Conservation (phyloP, 2,113 vertebrate species). For the Phasianus colchicus region DNA sequence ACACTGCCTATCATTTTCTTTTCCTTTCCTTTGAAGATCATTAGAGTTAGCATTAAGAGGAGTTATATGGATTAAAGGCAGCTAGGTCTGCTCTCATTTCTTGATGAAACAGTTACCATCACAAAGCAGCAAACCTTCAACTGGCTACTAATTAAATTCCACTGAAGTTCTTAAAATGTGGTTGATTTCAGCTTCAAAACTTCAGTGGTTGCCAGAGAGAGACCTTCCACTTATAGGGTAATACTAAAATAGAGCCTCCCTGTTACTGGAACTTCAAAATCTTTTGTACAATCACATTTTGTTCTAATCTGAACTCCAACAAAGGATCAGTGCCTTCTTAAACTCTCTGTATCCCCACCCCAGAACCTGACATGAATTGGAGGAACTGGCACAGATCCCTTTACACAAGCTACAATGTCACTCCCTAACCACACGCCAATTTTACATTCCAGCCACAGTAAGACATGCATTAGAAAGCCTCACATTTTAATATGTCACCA, state of each 20-base stretch:
- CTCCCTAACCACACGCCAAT: background rate
- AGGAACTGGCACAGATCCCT: background rate
- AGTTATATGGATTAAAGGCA: conserved; percentile 56
- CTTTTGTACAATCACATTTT: background rate
- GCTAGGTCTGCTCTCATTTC: background rate
- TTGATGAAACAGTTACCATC: conserved; percentile 47
- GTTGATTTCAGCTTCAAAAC: conserved; percentile 50
- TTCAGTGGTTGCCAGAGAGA: conserved; percentile 16
- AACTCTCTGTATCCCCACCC: background rate
- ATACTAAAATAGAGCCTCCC: background rate
- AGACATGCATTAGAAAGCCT: background rate
- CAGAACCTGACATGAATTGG: background rate
- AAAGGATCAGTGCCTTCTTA: background rate
- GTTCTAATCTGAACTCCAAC: background rate
- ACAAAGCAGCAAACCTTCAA: conserved; percentile 48
- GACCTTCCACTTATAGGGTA: background rate
- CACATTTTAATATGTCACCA: background rate
- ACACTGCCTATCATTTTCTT: background rate
- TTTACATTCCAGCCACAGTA: background rate
- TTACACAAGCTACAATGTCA: conserved; percentile 10
- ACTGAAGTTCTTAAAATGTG: conserved; percentile 26
- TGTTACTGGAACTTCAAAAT: background rate
- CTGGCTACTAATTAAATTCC: conserved; percentile 53
- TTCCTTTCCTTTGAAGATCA: conserved; percentile 61
- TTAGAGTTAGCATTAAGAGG: conserved; percentile 64